Percentiles rank a stretch among this genome's conserved stretches.
These are phyloP conservation scores for Heloderma charlesbogerti DNA, from an alignment of 2,113 vertebrate genomes.

Conservation along the genomic window DNA sequence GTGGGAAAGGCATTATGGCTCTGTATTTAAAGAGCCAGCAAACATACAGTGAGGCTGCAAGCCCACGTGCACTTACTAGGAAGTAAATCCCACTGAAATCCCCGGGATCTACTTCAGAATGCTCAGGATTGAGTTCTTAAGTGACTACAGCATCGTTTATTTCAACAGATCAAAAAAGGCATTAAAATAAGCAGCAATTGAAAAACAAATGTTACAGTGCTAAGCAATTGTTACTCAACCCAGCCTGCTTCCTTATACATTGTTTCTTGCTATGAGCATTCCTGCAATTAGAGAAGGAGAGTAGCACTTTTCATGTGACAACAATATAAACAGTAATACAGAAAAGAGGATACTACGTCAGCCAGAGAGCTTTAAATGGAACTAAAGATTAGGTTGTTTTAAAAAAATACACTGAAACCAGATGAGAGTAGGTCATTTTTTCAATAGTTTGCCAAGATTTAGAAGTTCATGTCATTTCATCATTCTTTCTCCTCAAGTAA, in stretches of 20 bases:
- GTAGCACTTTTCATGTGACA: slow-evolving; percentile 17
- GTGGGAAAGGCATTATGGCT: neutral
- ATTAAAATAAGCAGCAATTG: neutral
- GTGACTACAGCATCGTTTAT: neutral
- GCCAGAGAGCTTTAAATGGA: slow-evolving; percentile 29
- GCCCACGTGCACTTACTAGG: neutral
- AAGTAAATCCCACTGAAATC: neutral
- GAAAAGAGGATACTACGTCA: neutral
- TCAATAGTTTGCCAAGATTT: slow-evolving; percentile 23
- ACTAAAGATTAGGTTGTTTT: slow-evolving; percentile 5
- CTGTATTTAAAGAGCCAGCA: neutral
- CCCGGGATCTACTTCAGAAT: neutral
- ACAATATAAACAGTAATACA: neutral
- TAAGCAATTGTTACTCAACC: neutral
- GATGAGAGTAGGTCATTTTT: slow-evolving; percentile 36
- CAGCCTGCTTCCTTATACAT: neutral
- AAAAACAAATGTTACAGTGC: neutral
- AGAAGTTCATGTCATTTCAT: neutral
- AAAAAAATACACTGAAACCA: slow-evolving; percentile 34
- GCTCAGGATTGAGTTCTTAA: neutral
- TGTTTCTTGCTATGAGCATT: slow-evolving; percentile 24
- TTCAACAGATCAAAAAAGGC: neutral
- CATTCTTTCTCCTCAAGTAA: neutral
- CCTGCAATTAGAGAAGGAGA: slow-evolving; percentile 13
- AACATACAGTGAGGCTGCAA: neutral